These are phyloP conservation scores for Pipistrellus kuhlii DNA, from an alignment of 2,797 vertebrate genomes.

Conservation along the genomic window DNA sequence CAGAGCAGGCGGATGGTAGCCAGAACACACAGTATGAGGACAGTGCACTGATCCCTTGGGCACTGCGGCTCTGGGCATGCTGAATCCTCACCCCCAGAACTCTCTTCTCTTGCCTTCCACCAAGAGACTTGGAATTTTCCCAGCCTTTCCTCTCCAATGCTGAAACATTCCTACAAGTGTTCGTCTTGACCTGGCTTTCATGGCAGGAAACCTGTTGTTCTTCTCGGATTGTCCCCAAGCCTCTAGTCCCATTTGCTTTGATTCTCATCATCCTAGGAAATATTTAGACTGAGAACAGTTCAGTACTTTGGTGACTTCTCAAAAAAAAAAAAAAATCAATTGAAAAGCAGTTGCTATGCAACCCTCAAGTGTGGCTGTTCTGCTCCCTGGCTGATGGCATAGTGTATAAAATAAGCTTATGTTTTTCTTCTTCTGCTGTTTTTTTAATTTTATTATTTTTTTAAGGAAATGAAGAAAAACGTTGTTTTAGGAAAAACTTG, in stretches of 20 bases:
- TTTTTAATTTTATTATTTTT: not conserved
- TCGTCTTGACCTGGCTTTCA: slow-evolving; percentile 38
- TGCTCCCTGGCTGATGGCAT: slow-evolving; percentile 83
- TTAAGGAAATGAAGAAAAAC: slow-evolving; percentile 75
- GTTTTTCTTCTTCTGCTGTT: slow-evolving; percentile 26
- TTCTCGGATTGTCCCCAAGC: slow-evolving; percentile 58
- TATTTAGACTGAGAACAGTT: slow-evolving; percentile 77
- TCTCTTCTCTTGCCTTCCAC: not conserved
- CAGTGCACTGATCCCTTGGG: not conserved
- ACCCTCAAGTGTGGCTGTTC: slow-evolving; percentile 81
- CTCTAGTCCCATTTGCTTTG: slow-evolving; percentile 57
- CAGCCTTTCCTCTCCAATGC: not conserved
- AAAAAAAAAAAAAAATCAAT: slow-evolving; percentile 78
- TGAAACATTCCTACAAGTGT: not conserved
- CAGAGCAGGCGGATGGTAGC: fast-evolving
- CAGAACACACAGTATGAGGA: not conserved
- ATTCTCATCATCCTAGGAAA: slow-evolving; percentile 74
- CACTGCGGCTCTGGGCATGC: not conserved
- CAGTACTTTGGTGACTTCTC: slow-evolving; percentile 80
- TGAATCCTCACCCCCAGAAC: not conserved
- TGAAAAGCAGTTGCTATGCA: slow-evolving; percentile 88
- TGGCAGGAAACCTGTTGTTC: not conserved
- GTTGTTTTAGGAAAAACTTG: slow-evolving; percentile 82
- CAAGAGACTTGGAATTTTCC: not conserved
- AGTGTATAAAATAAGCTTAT: slow-evolving; percentile 85